Conservation (phyloP, 1,140 invertebrate species). For the Caenorhabditis brenneri region DNA sequence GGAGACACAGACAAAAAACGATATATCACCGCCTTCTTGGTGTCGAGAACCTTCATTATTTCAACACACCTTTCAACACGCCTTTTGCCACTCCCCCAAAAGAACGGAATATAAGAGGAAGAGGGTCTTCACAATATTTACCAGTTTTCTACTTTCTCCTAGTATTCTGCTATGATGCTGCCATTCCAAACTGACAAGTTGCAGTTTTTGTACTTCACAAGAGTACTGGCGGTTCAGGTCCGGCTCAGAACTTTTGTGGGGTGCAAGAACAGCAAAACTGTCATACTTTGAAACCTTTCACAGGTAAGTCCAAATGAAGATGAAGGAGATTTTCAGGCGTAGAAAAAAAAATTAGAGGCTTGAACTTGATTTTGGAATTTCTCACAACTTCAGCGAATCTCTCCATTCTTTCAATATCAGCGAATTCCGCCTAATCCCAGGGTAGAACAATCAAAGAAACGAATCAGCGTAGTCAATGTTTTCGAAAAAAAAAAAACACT, state of each 20-base stretch:
- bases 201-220: constrained; percentile 27
- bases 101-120: neutral
- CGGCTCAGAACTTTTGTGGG: neutral
- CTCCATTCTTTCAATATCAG: too few species aligned
- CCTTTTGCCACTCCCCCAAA: too few species aligned
- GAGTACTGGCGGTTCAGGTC: neutral
- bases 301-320: too few species aligned
- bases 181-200: neutral
- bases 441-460: too few species aligned
- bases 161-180: neutral
- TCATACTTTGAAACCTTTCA: neutral
- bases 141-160: neutral
- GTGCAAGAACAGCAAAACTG: neutral
- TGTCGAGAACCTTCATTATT: neutral
- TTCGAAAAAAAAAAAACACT: too few species aligned
- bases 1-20: neutral
- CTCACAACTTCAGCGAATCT: too few species aligned
- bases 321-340: too few species aligned
- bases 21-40: neutral
- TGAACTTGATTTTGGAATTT: too few species aligned
- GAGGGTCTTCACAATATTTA: neutral
- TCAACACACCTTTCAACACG: neutral
- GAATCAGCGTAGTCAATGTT: too few species aligned
- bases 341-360: too few species aligned
- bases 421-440: too few species aligned